A percentile compares a stretch with the other conserved stretches of the same genome.
Conservation (phyloP, 2,888 invertebrate species). For the Acanthosoma haemorrhoidale region DNA sequence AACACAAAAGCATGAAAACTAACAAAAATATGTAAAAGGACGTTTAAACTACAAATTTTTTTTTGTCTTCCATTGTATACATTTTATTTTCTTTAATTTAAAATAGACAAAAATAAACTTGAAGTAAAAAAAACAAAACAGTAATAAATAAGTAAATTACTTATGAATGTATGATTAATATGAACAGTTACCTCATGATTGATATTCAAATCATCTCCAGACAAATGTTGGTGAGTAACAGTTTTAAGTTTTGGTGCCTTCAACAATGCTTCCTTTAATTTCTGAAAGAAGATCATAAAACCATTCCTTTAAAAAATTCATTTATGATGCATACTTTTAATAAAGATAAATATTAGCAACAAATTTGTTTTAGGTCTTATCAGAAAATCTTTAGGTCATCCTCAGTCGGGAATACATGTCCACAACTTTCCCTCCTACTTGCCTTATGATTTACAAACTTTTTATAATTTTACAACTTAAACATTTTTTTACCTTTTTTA, state of each 20-base stretch:
- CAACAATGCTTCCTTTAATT: constrained; percentile 11
- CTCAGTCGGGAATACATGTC: background rate
- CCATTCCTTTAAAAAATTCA: background rate
- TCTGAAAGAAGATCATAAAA: background rate
- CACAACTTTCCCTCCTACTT: too few relatives aligned
- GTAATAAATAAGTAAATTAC: too few relatives aligned
- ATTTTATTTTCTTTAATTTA: too few relatives aligned
- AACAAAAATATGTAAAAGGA: too few relatives aligned
- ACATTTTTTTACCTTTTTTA: background rate
- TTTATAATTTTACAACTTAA: background rate
- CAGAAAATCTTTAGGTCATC: background rate
- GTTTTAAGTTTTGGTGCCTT: background rate
- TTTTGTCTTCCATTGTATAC: too few relatives aligned
- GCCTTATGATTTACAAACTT: background rate
- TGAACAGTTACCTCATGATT: background rate
- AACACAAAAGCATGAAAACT: too few relatives aligned
- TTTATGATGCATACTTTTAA: background rate
- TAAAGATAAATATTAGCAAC: background rate
- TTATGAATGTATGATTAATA: too few relatives aligned
- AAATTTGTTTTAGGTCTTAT: background rate
- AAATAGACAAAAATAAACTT: too few relatives aligned
- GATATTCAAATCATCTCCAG: background rate
- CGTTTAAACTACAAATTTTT: too few relatives aligned
- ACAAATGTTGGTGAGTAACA: background rate
- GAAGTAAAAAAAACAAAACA: too few relatives aligned